Evolutionary conservation across 2,797 vertebrate species (phyloP).

Genomic region (Okamejei kenojei): DNA sequence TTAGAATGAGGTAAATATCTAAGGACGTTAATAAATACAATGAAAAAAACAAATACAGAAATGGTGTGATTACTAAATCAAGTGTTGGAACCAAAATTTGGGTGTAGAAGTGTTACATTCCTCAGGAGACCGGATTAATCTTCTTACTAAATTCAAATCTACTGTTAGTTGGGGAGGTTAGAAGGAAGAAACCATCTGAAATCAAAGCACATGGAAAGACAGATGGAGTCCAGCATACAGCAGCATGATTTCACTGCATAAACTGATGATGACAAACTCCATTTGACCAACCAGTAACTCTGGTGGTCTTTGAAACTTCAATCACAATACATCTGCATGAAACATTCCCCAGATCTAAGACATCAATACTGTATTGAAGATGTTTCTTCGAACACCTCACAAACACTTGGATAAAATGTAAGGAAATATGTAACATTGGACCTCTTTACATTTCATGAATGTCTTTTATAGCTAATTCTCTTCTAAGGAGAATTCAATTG

Average conservation of each 20-base stretch:
- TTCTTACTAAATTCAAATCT: background rate
- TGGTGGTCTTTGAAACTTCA: background rate
- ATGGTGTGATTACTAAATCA: background rate
- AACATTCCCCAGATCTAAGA: background rate
- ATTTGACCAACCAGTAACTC: background rate
- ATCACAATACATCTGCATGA: background rate
- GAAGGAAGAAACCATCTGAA: background rate
- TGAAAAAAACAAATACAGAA: background rate
- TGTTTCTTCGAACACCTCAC: background rate
- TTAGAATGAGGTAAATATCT: conserved; percentile 27
- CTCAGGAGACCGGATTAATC: background rate
- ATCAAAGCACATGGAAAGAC: background rate
- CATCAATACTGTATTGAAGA: background rate
- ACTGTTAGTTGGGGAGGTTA: background rate
- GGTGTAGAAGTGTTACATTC: background rate
- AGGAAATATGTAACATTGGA: background rate
- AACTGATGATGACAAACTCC: background rate
- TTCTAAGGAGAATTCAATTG: background rate
- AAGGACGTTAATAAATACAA: conserved; percentile 3
- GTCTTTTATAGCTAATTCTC: background rate
- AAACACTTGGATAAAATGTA: background rate
- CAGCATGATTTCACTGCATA: background rate
- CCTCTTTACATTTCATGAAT: background rate
- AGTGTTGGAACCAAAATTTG: background rate
- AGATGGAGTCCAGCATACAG: background rate